Conservation (phyloP, 2,888 invertebrate species). For the Barypeithes pellucidus region DNA sequence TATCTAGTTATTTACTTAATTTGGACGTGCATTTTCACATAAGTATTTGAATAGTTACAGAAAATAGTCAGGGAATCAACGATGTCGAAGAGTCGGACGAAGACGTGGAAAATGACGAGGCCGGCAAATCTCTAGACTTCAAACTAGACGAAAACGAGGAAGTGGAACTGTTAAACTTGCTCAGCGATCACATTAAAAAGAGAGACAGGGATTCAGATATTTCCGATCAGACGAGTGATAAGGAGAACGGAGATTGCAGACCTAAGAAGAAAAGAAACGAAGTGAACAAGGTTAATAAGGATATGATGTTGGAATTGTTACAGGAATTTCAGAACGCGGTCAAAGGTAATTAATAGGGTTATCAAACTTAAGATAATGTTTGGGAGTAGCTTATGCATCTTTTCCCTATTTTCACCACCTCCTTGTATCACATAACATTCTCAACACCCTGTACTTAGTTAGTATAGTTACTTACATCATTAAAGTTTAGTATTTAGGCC, state of each 20-base stretch:
- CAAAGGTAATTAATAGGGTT: conserved; percentile 16
- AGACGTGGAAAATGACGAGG: background rate
- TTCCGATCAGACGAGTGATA: background rate
- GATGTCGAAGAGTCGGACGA: background rate
- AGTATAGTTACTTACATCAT: too few species aligned
- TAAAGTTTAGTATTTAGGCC: too few species aligned
- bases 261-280: background rate
- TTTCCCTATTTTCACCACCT: too few species aligned
- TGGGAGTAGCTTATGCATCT: too few species aligned
- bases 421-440: too few species aligned
- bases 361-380: too few species aligned
- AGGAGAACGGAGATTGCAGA: background rate
- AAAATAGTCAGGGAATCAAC: conserved; percentile 19
- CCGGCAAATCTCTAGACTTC: background rate
- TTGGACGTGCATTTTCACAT: background rate
- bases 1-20: too few species aligned
- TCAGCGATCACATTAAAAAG: conserved; percentile 2
- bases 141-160: background rate
- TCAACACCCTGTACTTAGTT: too few species aligned
- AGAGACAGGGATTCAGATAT: background rate
- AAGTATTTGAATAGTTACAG: background rate
- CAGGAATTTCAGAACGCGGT: conserved; percentile 32
- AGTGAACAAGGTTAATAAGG: conserved; percentile 6
- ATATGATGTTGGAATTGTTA: conserved; percentile 25
- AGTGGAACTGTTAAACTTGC: conserved; percentile 18